phyloP scores from a whole-genome alignment of 2,797 vertebrate genomes.

The Graptemys geographica region DNA sequence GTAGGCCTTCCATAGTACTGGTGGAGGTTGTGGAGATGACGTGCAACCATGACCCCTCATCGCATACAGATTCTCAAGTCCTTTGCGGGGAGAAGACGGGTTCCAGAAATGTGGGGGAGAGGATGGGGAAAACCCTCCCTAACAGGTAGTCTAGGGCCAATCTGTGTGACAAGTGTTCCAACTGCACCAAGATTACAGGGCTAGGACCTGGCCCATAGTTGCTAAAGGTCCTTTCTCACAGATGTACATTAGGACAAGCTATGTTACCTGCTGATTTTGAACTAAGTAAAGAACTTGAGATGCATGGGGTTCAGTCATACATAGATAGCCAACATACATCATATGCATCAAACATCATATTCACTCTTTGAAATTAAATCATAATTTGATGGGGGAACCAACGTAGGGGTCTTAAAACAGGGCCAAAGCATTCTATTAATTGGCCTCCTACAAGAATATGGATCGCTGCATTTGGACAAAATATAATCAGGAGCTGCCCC shows the following conservation, averaged over 20 bases:
- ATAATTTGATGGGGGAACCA: background rate
- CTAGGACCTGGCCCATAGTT: background rate
- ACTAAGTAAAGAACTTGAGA: background rate
- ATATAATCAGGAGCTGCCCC: background rate
- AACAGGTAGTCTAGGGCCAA: background rate
- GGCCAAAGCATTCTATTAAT: background rate
- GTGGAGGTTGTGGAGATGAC: too few relatives aligned
- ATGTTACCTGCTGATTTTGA: background rate
- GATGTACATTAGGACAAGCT: background rate
- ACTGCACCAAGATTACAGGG: background rate
- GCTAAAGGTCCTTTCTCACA: background rate
- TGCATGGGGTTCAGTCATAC: background rate
- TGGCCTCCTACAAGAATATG: background rate
- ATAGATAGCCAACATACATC: background rate
- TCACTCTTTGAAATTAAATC: background rate
- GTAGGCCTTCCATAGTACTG: fast-evolving
- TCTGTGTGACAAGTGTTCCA: background rate
- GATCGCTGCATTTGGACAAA: background rate
- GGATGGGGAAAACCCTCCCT: background rate
- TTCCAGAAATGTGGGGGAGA: background rate
- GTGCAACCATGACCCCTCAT: background rate
- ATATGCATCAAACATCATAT: background rate
- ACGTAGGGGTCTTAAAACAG: background rate
- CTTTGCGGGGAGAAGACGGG: background rate
- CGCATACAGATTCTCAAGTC: background rate